Evolutionary conservation across 2,797 vertebrate species (phyloP).

Genomic region (Sebastes nivosus): DNA sequence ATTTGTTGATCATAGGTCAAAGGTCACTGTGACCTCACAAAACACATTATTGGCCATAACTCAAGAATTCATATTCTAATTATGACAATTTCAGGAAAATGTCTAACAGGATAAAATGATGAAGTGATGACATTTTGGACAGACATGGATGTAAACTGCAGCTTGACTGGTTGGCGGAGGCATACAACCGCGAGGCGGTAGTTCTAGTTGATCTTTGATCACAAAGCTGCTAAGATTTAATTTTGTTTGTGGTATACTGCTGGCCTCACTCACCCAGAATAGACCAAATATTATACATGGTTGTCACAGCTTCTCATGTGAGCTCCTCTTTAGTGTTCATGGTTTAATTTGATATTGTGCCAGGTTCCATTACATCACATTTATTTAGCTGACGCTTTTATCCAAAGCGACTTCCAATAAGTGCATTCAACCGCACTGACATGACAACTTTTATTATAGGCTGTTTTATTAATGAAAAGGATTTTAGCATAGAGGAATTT

Average conservation of each 20-base stretch:
- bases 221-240: not conserved
- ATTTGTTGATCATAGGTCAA: too few relatives aligned
- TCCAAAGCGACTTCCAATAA: not conserved
- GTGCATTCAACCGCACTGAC: not conserved
- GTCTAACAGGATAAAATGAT: too few relatives aligned
- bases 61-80: too few relatives aligned
- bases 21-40: too few relatives aligned
- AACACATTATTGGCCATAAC: too few relatives aligned
- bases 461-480: slow-evolving; percentile 35
- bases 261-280: slow-evolving; percentile 6
- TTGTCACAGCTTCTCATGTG: not conserved
- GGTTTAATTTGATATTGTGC: slow-evolving; percentile 19
- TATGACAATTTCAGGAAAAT: too few relatives aligned
- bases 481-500: slow-evolving; percentile 35
- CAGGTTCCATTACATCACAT: not conserved
- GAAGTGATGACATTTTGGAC: too few relatives aligned
- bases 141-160: too few relatives aligned
- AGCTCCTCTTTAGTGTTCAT: not conserved
- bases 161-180: too few relatives aligned
- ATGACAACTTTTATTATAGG: slow-evolving; percentile 32
- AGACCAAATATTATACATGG: not conserved
- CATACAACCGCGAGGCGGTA: too few relatives aligned
- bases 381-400: not conserved
- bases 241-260: slow-evolving; percentile 42
- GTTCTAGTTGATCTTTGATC: not conserved